These are phyloP conservation scores for Apantesis nais DNA, from an alignment of 2,888 invertebrate species.

Conservation along the genomic window DNA sequence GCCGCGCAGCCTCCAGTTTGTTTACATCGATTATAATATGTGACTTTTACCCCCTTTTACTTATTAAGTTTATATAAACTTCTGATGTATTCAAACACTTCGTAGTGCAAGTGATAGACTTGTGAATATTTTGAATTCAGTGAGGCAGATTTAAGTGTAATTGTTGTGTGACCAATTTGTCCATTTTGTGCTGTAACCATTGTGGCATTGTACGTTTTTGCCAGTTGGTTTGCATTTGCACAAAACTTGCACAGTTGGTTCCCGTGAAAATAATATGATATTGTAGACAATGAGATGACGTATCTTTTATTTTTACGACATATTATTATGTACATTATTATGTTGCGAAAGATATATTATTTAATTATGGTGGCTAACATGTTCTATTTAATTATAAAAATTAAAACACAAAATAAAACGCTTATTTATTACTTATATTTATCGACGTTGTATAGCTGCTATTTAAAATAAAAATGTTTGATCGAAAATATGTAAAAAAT, in stretches of 20 bases:
- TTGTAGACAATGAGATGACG: slow-evolving; percentile 44
- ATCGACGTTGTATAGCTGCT: background rate
- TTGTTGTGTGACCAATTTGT: slow-evolving; percentile 45
- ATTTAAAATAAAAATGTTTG: background rate
- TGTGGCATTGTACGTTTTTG: slow-evolving; percentile 58
- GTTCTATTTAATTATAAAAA: background rate
- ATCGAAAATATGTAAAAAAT: background rate
- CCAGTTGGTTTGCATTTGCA: slow-evolving; percentile 64
- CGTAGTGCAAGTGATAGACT: slow-evolving; percentile 50
- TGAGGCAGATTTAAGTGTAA: slow-evolving; percentile 36
- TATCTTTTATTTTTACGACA: slow-evolving; percentile 34
- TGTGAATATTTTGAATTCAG: slow-evolving; percentile 36
- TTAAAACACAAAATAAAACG: too few relatives aligned
- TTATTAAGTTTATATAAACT: slow-evolving; percentile 32
- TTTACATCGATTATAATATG: slow-evolving; percentile 69
- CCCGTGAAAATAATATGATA: slow-evolving; percentile 43
- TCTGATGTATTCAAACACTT: slow-evolving; percentile 21
- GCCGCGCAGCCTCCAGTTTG: slow-evolving; percentile 84
- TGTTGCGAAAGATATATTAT: background rate
- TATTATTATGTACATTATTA: slow-evolving; percentile 8
- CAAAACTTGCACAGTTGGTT: slow-evolving; percentile 67
- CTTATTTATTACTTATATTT: background rate
- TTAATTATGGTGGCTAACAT: background rate
- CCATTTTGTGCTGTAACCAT: slow-evolving; percentile 52
- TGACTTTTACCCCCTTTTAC: slow-evolving; percentile 48